Base-by-base conservation (phyloP, 2,888 invertebrate genomes). In the Xestobium rufovillosum region DNA sequence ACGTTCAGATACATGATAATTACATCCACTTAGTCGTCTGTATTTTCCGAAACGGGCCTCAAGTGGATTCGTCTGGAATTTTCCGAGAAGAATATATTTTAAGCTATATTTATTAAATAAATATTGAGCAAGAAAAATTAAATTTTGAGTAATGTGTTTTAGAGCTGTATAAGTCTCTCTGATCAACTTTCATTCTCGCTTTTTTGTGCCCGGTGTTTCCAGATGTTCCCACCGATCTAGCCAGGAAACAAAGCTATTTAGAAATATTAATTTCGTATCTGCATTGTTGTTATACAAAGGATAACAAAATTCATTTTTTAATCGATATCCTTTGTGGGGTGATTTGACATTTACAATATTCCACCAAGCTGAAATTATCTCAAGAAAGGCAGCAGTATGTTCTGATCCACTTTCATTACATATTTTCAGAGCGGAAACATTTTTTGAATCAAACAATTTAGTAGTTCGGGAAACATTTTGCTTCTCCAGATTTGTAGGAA, bases 261-360 rank as follows among this genome's bases (percentile, higher is more conserved):
- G n/a, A 19, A 19, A 19, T n/a, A 19, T 19, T 19, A 19, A 19
- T 19, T 19, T 19, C n/a, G 6, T 19, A 19, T 19, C 23, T 19
- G 23, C 23, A n/a, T 19, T 19, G 6, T 19, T 19, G n/a, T n/a
- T n/a, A n/a, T 19, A 19, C 23, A 19, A n/a, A 19, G 23, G 23
- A 19, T 19, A 19, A 19, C 23, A 19, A 19, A 19, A 19, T 19
- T 19, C n/a, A 19, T 19, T 19, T 19, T 19, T 19, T n/a, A 19
- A 19, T 8, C 23, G 23, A 19, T 19, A 19, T n/a, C n/a, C 23
- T n/a, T 19, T 19, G n/a, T 19, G 23, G n/a, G 23, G 6, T 8
- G 23, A 19, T 6, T n/a, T 19, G 6, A 19, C 23, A n/a, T 19
- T 19, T 19, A 19, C 6, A 19, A n/a, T 19, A n/a, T 8, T 19